Base-by-base conservation (phyloP, 2,797 vertebrate species). In the Leontopithecus rosalia region DNA sequence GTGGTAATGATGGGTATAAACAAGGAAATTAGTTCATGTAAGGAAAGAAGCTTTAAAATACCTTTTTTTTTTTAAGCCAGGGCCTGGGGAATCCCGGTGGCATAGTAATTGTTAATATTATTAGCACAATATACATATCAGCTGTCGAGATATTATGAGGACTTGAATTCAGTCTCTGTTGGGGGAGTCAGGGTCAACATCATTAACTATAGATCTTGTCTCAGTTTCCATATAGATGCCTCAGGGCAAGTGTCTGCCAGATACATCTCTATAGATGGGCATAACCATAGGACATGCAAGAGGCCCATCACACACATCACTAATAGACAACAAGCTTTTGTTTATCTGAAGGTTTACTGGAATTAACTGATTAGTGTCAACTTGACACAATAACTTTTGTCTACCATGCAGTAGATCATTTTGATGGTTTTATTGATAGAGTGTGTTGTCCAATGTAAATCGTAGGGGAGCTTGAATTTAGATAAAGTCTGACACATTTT, bases 351-450 rank as follows among this genome's bases (percentile, higher is more conserved):
- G 99, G 98, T 99, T 99, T 99, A 99, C 99, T 99, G 99, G 99
- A 99, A 99, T 99, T 99, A 99, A 99, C 99, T 99, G 99, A 99
- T 99, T 99, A 99, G 99, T 99, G 99, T 99, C 99, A 99, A 99
- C 98, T 99, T 99, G 99, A 99, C 99, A 99, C 98, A 99, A 99
- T 99, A 99, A 99, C 98, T 99, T 99, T 99, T 99, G 98, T 99
- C 99, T 99, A 98, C 98, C 96, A 97, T 93, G 98, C 97, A 98
- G 98, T 99, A 98, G 98, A 99, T 99, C 98, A 99, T 98, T 98
- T 98, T 98, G 98, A 99, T 99, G 98, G 98, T 97, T 98, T 99
- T 99, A 99, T 99, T 99, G 99, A 99, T 99, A 99, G 99, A 99
- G 99, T 98, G 98, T 92, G 98, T 85, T 99, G 99, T 99, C 98